A percentile compares a stretch with the other conserved stretches of the same genome.
These are phyloP conservation scores for Dinocampus coccinellae DNA, from an alignment of 2,888 invertebrate genomes.

Conservation along the genomic window DNA sequence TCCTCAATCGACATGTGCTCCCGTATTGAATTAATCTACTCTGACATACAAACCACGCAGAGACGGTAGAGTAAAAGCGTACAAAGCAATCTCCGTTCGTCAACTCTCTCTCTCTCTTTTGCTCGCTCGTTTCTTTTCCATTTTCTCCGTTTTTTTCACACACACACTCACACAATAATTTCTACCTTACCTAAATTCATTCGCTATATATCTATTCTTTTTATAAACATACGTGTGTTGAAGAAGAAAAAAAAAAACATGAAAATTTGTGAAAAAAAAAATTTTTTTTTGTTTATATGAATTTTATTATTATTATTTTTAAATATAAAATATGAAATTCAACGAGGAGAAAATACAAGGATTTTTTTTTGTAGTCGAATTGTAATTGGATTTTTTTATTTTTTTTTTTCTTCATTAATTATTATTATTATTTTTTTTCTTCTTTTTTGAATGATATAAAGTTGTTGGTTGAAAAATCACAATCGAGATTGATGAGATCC, in stretches of 20 bases:
- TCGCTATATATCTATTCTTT: too few relatives aligned
- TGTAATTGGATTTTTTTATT: too few relatives aligned
- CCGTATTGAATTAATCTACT: slow-evolving; percentile 23
- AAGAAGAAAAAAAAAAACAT: too few relatives aligned
- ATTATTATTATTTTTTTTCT: neutral
- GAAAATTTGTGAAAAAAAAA: too few relatives aligned
- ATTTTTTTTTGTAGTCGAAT: too few relatives aligned
- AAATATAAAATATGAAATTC: too few relatives aligned
- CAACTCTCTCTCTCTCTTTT: slow-evolving; percentile 1
- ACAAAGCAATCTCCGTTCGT: slow-evolving; percentile 22
- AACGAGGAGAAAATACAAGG: too few relatives aligned
- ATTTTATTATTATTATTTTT: too few relatives aligned
- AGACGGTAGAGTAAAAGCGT: neutral
- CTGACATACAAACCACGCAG: slow-evolving; percentile 2
- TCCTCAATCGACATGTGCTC: slow-evolving; percentile 16
- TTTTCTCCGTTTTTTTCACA: neutral
- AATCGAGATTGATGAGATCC: neutral
- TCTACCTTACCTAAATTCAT: too few relatives aligned
- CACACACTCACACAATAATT: too few relatives aligned
- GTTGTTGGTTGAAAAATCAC: neutral
- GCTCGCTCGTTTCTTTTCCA: neutral
- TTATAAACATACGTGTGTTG: too few relatives aligned
- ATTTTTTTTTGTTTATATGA: too few relatives aligned
- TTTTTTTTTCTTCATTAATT: neutral
- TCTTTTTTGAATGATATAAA: neutral